Evolutionary conservation across 2,888 invertebrate genomes (phyloP).

Genomic region (Dicranocentrus wangi): DNA sequence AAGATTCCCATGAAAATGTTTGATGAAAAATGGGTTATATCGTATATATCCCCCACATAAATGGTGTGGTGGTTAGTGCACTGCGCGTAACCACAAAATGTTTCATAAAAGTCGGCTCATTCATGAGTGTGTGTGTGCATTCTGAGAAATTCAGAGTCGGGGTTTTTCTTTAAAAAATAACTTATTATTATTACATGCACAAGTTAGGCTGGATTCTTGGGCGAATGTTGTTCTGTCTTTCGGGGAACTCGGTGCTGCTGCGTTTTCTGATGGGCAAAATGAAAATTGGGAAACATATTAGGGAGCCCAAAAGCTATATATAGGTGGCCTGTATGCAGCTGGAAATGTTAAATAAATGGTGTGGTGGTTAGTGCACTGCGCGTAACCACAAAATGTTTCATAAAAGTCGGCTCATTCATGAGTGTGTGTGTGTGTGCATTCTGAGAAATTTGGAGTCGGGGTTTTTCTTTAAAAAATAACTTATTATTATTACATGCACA

Average conservation of each 20-base stretch:
- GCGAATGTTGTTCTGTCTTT: too few relatives aligned
- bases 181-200: not conserved
- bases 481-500: not conserved
- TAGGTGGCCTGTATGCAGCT: too few relatives aligned
- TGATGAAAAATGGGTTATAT: too few relatives aligned
- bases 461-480: not conserved
- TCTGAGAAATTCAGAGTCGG: not conserved
- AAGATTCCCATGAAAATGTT: conserved; percentile 1
- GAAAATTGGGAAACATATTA: too few relatives aligned
- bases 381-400: conserved; percentile 29
- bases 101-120: conserved; percentile 17
- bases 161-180: not conserved
- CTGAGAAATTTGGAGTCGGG: not conserved
- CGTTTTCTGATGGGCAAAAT: too few relatives aligned
- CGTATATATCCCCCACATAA: not conserved
- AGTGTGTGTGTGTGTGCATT: not conserved
- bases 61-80: not conserved
- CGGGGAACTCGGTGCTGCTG: too few relatives aligned
- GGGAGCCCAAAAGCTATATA: too few relatives aligned
- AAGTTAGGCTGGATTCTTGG: too few relatives aligned
- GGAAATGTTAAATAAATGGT: too few relatives aligned
- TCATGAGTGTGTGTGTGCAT: not conserved
- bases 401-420: conserved; percentile 8
- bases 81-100: conserved; percentile 22
- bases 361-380: not conserved